Percentiles rank a stretch among this genome's conserved stretches.
Evolutionary conservation across 2,888 invertebrate genomes (phyloP).

Genomic region (Scaptomyza polygonia): DNA sequence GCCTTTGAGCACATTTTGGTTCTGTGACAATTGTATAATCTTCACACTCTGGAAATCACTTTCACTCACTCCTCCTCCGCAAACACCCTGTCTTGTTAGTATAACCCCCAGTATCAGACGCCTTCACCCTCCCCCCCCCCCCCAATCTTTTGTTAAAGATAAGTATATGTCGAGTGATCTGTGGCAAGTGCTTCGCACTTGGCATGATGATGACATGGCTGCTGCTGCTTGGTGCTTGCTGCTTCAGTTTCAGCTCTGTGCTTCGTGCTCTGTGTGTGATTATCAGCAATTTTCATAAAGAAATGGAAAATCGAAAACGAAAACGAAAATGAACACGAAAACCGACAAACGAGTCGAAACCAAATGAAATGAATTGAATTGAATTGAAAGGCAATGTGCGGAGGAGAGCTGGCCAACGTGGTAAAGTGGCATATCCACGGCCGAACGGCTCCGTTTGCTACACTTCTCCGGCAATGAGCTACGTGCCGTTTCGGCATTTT

Average conservation of each 20-base stretch:
- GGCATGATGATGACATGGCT: constrained; percentile 43
- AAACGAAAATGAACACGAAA: too few species aligned
- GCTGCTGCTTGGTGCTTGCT: too few species aligned
- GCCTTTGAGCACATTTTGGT: background rate
- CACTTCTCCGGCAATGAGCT: constrained; percentile 65
- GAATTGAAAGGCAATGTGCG: constrained; percentile 73
- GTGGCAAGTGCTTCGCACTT: constrained; percentile 67
- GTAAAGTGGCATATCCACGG: constrained; percentile 69
- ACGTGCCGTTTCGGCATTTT: constrained; percentile 75
- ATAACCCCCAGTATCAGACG: background rate
- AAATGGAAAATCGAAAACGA: constrained; percentile 68
- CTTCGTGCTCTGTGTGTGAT: constrained; percentile 42
- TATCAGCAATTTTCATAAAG: constrained; percentile 77
- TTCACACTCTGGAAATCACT: constrained; percentile 56
- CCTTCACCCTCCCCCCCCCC: too few species aligned
- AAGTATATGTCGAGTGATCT: constrained; percentile 66
- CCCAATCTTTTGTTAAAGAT: constrained; percentile 21
- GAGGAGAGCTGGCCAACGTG: constrained; percentile 75
- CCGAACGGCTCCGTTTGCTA: constrained; percentile 56
- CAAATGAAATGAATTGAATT: constrained; percentile 54
- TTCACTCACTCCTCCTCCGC: constrained; percentile 10
- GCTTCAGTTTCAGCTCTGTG: constrained; percentile 20
- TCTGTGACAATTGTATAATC: constrained; percentile 38
- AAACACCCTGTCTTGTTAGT: background rate
- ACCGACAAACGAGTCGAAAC: constrained; percentile 34